Evolutionary conservation across 23 tunicate genomes (phyloP), one percentile per base, ranked within the genome.

Genomic region (Oikopleura albicans): DNA sequence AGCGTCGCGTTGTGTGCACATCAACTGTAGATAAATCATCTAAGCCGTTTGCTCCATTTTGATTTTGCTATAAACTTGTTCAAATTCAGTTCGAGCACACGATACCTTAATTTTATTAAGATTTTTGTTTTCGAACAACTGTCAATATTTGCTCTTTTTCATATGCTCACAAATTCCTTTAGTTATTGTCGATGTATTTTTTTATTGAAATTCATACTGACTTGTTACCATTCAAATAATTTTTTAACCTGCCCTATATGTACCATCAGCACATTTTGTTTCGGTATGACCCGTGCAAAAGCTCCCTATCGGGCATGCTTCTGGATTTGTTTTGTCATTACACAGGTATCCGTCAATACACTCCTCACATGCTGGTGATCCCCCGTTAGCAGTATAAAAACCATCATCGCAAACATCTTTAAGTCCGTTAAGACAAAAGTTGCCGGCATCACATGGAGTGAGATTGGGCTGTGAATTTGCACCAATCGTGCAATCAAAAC

Each of bases 401-500:
- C 96, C 96, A 39, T 88, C 90, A 0, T 39, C 29, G 75, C 99
- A 95, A 0, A 90, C 79, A 22, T 71, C 98, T 85, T 88, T 83
- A 36, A 88, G 88, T 39, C 86, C 84, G 36, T 91, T 94, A 75
- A 85, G 86, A 83, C 99, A 95, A 40, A 85, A 95, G 76, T 86
- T 89, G 66, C 99, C 99, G 66, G 66, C 86, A 0, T 39, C 83
- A 84, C 99, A 95, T 0, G 63, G 79, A 22, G 66, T 39, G 39
- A 91, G 89, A 0, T 2, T 40, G 39, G 88, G 76, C 76, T 95
- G 99, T 0, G 87, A 66, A 22, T 59, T 84, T 0, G 99, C 88
- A 59, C 95, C 95, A 0, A 39, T 40, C 22, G 91, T 89, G 56
- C 99, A 95, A 76, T 95, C 90, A 57, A 76, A 95, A 0, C 99